Base-by-base conservation (phyloP, 1,140 invertebrate species). In the Papilio xuthus region DNA sequence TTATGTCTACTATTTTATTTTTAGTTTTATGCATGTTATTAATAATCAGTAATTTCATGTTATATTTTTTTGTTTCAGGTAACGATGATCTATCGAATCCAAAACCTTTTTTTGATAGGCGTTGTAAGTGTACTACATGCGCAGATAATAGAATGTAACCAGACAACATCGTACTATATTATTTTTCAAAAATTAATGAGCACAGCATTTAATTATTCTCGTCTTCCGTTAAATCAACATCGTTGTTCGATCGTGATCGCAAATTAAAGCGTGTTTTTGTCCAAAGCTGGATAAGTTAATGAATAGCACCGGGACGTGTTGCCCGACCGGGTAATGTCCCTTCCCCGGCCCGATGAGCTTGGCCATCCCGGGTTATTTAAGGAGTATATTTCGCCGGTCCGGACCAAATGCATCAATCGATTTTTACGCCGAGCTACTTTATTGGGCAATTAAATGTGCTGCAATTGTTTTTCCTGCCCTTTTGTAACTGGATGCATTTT, bases 391-490 rank as follows among this genome's bases (percentile, higher is more conserved):
- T 80, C 78, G 76, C 60, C 42, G 79, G 79, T 82, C 69, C 84
- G 82, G 84, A 78, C 28, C 50, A 78, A 73, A 71, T 56, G 79
- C 81, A 74, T 67, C 75, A 78, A 80, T 72, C 63, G 63, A 26
- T 77, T 63, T 77, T 73, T 79, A 63, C 63, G 78, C 78, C 26
- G 70, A 47, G 42, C 72, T 50, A 83, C 75, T 83, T 88, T 88
- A 85, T 88, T 80, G 80, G 79, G 77, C 82, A 83, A 86, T 88
- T 85, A 84, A 84, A 82, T 84, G 79, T 77, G 78, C 83, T 82
- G 82, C 81, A 83, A 81, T 84, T 85, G 80, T 84, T 86, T 85
- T 86, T 83, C 67, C 71, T 70, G 72, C 70, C 37, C 41, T 20
- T 72, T 47, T 42, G 70, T 44, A 26, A 72, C 20, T 42, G 18